These are phyloP conservation scores for Cricetomys ansorgei DNA, from an alignment of 2,113 vertebrate species.

Conservation along the genomic window DNA sequence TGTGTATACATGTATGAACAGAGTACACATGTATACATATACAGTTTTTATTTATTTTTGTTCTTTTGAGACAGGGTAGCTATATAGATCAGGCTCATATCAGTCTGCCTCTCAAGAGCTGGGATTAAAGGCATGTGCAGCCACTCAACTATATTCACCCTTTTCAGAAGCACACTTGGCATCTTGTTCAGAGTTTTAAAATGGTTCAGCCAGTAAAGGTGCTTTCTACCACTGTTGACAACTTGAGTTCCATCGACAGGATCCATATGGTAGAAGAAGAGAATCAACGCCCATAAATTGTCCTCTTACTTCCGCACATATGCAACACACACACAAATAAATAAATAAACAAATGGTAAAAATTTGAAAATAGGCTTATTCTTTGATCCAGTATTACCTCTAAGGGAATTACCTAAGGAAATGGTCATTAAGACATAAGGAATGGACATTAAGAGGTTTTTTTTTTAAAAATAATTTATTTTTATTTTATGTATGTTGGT, in stretches of 20 bases:
- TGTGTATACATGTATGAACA: background rate
- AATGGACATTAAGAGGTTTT: background rate
- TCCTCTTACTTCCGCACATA: background rate
- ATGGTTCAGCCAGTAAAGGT: background rate
- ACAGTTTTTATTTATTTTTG: background rate
- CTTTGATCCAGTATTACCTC: background rate
- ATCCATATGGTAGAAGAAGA: background rate
- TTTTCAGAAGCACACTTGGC: background rate
- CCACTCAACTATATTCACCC: background rate
- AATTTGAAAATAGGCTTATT: background rate
- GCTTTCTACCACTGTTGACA: background rate
- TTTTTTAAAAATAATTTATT: too few species aligned
- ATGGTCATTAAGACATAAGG: too few species aligned
- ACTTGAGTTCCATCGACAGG: background rate
- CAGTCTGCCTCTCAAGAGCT: background rate
- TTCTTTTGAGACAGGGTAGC: background rate
- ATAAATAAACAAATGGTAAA: background rate
- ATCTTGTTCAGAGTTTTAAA: background rate
- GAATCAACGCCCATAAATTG: background rate
- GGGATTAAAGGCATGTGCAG: background rate
- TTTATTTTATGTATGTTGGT: too few species aligned
- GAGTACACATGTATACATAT: background rate
- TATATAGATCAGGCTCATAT: background rate
- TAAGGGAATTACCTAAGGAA: constrained; percentile 25
- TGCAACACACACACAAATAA: background rate